Base-by-base conservation (phyloP, 2,797 vertebrate genomes). In the Echeneis naucrates region DNA sequence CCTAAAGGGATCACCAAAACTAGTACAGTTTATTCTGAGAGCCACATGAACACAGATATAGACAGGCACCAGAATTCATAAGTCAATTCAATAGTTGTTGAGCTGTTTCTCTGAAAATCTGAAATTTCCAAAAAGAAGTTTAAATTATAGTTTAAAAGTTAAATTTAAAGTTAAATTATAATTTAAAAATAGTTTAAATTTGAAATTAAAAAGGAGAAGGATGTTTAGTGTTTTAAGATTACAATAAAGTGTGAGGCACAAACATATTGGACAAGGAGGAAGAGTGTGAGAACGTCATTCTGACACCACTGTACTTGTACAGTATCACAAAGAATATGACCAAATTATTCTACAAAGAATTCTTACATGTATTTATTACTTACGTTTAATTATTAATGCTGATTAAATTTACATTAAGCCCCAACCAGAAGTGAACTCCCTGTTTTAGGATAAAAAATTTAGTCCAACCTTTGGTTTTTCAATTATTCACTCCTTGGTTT, bases 401-500 rank as follows among this genome's bases (percentile, higher is more conserved):
- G 24, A 50, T 50, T 24, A 50, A 50, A 50, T 50, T 26, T 14
- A 63, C 13, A 40, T 5, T 48, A 65, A 53, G 53, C 68, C 52
- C 16, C 7, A 8, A 30, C 1, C 13, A 37, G 38, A 24, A 42
- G 42, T 42, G 42, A 56, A 52, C 59, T 38, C 24, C 12, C 27
- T 16, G 6, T 68, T 76, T 68, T 71, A 45, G 32, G 37, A 75
- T 75, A 27, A 68, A 75, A 84, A 54, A 72, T 77, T 21, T 32
- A 66, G 48, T 66, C 68, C 60, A 61, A 72, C 56, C 65, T 62
- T 65, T 56, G 24, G 47, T 35, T 78, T 51, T 64, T 88, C 51
- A 84, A 86, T 86, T 73, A 89, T 82, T 87, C 59, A 89, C 32
- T 1, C 0, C 42, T 57, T 17, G 9, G 44, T 77, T 79, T 54